Evolutionary conservation across 2,113 vertebrate genomes (phyloP).

Genomic region (Pandion haliaetus): DNA sequence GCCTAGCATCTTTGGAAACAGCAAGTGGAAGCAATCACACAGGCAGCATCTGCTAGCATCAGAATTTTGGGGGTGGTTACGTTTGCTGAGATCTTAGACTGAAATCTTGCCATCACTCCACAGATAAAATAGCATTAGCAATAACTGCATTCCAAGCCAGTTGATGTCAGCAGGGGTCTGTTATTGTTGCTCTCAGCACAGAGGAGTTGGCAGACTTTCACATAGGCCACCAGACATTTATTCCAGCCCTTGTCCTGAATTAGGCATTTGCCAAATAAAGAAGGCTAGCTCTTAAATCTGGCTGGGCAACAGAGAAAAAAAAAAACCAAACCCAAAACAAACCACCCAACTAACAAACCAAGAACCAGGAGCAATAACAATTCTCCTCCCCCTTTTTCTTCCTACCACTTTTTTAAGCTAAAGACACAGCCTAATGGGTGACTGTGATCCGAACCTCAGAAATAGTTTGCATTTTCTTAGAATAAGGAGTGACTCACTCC

Average conservation of each 20-base stretch:
- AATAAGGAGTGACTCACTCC: conserved; percentile 43
- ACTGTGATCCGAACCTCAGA: conserved; percentile 10
- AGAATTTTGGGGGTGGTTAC: background rate
- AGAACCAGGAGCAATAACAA: background rate
- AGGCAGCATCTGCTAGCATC: background rate
- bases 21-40: background rate
- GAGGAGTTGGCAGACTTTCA: background rate
- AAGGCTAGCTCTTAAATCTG: background rate
- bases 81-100: background rate
- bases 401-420: background rate
- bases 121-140: background rate
- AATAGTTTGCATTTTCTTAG: conserved; percentile 53
- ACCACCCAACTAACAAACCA: background rate
- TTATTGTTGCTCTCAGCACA: conserved; percentile 21
- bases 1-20: background rate
- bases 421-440: background rate
- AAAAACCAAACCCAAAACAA: background rate
- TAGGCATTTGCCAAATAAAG: background rate
- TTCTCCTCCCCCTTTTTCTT: background rate
- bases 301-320: background rate
- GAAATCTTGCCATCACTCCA: background rate
- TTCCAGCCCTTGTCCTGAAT: background rate
- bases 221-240: background rate
- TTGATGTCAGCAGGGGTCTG: conserved; percentile 41
- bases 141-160: conserved; percentile 33